Conservation (phyloP, 2,888 invertebrate genomes). For the Lithophane leautieri region DNA sequence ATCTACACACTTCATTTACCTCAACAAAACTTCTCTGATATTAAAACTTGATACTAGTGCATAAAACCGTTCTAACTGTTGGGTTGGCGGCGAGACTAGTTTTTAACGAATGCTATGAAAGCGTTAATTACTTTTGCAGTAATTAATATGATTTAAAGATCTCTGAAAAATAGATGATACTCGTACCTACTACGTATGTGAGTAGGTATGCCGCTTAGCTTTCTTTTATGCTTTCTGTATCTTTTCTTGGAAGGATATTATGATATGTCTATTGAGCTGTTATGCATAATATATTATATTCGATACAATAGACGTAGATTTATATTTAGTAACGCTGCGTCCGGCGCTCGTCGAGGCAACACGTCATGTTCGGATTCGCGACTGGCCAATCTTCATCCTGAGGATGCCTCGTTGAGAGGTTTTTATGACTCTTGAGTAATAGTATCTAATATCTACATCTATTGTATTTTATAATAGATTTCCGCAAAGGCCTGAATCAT, state of each 20-base stretch:
- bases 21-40: slow-evolving; percentile 2
- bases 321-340: too few species aligned
- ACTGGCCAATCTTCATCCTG: too few species aligned
- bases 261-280: too few species aligned
- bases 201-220: slow-evolving; percentile 22
- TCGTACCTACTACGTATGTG: background rate
- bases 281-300: too few species aligned
- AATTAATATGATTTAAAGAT: slow-evolving; percentile 90
- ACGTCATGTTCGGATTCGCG: too few species aligned
- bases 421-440: too few species aligned
- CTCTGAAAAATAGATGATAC: slow-evolving; percentile 75
- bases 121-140: slow-evolving; percentile 89
- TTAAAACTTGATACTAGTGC: slow-evolving; percentile 47
- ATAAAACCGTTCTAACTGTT: slow-evolving; percentile 73
- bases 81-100: slow-evolving; percentile 84
- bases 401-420: too few species aligned
- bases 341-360: too few species aligned
- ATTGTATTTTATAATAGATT: too few species aligned
- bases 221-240: background rate
- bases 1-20: background rate
- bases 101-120: slow-evolving; percentile 89
- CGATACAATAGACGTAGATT: too few species aligned
- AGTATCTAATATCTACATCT: too few species aligned
- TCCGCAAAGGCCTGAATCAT: too few species aligned
- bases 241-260: background rate